phyloP scores from a whole-genome alignment of 2,797 vertebrate species.

The Arremon brunneinucha region DNA sequence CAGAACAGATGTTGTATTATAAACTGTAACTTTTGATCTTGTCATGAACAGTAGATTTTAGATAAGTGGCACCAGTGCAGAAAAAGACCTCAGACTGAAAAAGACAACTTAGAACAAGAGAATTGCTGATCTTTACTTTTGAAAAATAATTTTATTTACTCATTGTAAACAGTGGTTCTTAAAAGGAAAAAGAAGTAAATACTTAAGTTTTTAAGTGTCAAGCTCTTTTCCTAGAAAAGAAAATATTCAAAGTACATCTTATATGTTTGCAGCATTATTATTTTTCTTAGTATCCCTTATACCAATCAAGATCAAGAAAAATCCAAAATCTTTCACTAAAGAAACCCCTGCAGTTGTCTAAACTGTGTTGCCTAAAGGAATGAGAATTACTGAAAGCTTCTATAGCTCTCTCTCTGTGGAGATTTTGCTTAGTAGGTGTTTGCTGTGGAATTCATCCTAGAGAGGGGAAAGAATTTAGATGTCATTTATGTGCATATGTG shows the following conservation, averaged over 20 bases:
- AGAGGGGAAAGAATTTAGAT: constrained; percentile 46
- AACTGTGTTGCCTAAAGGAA: neutral
- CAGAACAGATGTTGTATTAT: neutral
- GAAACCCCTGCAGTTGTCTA: neutral
- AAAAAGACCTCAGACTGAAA: neutral
- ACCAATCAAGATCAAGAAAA: constrained; percentile 7
- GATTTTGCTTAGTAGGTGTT: constrained; percentile 43
- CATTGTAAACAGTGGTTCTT: neutral
- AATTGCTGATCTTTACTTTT: neutral
- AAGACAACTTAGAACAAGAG: neutral
- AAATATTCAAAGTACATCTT: neutral
- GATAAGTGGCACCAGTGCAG: neutral
- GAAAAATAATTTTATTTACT: neutral
- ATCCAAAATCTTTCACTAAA: neutral
- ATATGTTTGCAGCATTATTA: neutral
- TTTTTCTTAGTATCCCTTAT: neutral
- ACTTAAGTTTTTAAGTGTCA: neutral
- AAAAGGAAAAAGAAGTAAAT: neutral
- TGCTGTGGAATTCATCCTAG: constrained; percentile 28
- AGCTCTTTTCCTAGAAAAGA: neutral
- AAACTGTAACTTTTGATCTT: constrained; percentile 11
- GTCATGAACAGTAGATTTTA: neutral
- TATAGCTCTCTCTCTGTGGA: neutral
- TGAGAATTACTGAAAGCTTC: neutral
- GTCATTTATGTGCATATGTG: neutral